A percentile compares a stretch with the other conserved stretches of the same genome.
phyloP scores from a whole-genome alignment of 2,113 vertebrate species.

The Leucosticte australis region DNA sequence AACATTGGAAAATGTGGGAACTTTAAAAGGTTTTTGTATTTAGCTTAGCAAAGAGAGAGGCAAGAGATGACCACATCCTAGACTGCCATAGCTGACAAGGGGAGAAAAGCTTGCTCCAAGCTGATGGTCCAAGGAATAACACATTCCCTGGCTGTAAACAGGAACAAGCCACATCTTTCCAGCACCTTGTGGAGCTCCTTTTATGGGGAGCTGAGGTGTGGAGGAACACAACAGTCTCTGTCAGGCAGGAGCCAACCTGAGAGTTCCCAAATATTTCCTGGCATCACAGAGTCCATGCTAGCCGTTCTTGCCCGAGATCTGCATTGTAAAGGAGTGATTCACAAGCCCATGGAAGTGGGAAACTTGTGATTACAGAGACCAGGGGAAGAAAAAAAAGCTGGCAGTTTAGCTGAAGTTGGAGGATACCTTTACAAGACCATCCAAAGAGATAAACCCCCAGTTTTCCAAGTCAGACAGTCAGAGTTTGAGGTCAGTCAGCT shows the following conservation, averaged over 20 bases:
- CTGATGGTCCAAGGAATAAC: background rate
- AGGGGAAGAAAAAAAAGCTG: background rate
- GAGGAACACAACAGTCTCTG: background rate
- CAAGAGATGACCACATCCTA: background rate
- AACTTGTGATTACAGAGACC: background rate
- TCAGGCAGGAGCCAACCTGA: background rate
- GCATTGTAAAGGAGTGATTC: background rate
- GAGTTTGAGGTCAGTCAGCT: background rate
- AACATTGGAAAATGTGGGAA: background rate
- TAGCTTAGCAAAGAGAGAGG: background rate
- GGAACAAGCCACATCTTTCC: background rate
- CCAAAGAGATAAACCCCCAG: background rate
- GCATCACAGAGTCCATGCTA: background rate
- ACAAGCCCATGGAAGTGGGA: background rate
- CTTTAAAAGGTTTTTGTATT: background rate
- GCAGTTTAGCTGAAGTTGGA: background rate
- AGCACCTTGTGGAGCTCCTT: background rate
- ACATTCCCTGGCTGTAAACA: fast-evolving
- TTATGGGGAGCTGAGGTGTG: background rate
- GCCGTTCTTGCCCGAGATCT: background rate
- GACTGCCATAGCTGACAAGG: background rate
- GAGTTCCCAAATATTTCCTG: background rate
- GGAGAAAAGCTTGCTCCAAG: background rate
- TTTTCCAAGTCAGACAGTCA: background rate
- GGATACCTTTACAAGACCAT: background rate